Evolutionary conservation across 2,888 invertebrate genomes (phyloP), one percentile per base, ranked within the genome.

Genomic region (Ochropleura plecta): DNA sequence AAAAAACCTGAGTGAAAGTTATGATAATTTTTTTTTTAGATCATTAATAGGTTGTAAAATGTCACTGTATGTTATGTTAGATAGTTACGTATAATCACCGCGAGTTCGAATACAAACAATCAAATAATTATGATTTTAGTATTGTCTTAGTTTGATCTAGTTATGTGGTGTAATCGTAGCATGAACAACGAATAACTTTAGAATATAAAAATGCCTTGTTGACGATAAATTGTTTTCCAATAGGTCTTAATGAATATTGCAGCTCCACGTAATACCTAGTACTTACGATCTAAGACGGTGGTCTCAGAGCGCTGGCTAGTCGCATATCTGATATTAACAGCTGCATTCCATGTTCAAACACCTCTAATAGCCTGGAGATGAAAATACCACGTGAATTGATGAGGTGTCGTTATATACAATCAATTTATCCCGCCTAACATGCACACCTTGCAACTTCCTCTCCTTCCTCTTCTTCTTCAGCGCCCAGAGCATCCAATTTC

Each of bases 361-460:
- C 44, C 16, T 42, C 57, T 53, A 18, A 48, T 51, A 60, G 46
- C 53, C 40, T 53, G 42, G 6, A 55, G 20, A 66, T 82, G 44
- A 65, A 72, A 62, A 71, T 68, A 60, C 53, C 70, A 18, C 16
- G 0, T 14, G 12, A 16, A 69, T 66, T 69, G 44, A 65, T 53
- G 18, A 57, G 51, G 48, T 70, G 48, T 73, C 51, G 68, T 68
- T 69, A 51, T 57, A 60, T n/a, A 51, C 42, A 62, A 9, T 44
- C 42, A 57, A 20, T 49, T 30, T 48, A 59, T 18, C 20, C 16
- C 51, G 12, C 51, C 30, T 8, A 16, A 44, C 6, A 44, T n/a
- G 14, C 12, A 44, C 44, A 7, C 40, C 5, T n/a, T 44, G 42
- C n/a, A 44, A 40, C n/a, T 16, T 44, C n/a, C 12, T 6, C 7